Evolutionary conservation across 2,797 vertebrate species (phyloP).

Genomic region (Phataginus tetradactyla): DNA sequence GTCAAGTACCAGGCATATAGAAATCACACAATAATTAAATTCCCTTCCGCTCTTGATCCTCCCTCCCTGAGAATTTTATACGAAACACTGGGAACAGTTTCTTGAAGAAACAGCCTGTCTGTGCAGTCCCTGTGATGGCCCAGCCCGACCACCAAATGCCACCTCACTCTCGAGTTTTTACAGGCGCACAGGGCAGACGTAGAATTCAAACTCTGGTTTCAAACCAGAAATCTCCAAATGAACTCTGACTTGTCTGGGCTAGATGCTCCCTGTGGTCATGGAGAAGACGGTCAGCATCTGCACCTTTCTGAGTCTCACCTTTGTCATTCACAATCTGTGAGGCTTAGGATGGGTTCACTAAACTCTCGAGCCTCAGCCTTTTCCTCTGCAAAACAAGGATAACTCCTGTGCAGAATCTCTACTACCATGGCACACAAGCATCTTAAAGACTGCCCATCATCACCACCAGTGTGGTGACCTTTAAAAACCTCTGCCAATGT

Average conservation of each 20-base stretch:
- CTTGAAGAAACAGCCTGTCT: not conserved
- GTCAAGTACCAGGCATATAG: not conserved
- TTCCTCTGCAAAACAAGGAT: not conserved
- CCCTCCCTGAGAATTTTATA: not conserved
- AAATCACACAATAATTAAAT: not conserved
- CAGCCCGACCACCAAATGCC: not conserved
- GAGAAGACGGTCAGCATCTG: not conserved
- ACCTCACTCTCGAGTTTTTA: not conserved
- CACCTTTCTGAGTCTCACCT: not conserved
- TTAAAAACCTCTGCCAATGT: not conserved
- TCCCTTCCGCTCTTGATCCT: not conserved
- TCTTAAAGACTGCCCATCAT: not conserved
- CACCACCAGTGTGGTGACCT: not conserved
- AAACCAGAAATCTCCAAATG: not conserved
- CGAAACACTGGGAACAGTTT: not conserved
- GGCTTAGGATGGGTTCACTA: not conserved
- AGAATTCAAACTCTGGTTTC: not conserved
- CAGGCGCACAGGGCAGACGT: not conserved
- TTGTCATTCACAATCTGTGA: not conserved
- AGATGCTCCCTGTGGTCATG: not conserved
- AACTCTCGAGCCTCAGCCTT: not conserved
- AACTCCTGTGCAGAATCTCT: not conserved
- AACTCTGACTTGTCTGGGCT: not conserved
- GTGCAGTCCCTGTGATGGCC: not conserved
- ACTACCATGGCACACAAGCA: not conserved